A percentile compares a stretch with the other conserved stretches of the same genome.
Evolutionary conservation across 1,140 invertebrate genomes (phyloP).

Genomic region (Potamilus streckersoni): DNA sequence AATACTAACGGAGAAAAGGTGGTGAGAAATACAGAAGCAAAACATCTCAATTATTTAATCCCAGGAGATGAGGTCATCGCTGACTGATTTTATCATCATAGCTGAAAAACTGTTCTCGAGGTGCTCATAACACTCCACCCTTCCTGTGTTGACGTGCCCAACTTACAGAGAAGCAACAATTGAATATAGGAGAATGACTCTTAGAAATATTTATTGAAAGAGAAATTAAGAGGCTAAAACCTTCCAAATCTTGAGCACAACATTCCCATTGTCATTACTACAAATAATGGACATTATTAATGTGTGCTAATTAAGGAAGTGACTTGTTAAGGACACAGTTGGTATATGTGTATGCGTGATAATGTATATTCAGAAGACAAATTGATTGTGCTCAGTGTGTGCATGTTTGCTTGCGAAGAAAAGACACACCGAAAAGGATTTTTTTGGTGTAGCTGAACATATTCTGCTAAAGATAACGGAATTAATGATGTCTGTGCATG

Average conservation of each 20-base stretch:
- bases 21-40: constrained; percentile 50
- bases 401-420: too few relatives aligned
- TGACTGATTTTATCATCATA: constrained; percentile 46
- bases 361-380: too few relatives aligned
- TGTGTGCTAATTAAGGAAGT: background rate
- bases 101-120: background rate
- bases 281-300: background rate
- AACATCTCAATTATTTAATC: constrained; percentile 41
- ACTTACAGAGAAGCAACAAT: background rate
- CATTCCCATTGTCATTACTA: background rate
- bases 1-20: constrained; percentile 44
- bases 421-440: too few relatives aligned
- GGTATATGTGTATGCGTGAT: too few relatives aligned
- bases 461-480: too few relatives aligned
- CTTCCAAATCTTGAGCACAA: background rate
- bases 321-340: background rate
- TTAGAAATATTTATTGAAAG: constrained; percentile 4
- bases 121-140: background rate
- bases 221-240: constrained; percentile 3
- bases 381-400: too few relatives aligned
- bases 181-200: constrained; percentile 1
- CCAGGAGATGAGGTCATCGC: constrained; percentile 43
- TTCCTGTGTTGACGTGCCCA: background rate
- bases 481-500: too few relatives aligned
- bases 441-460: too few relatives aligned